Conservation (phyloP, 2,113 vertebrate genomes). For the Dinomys branickii region DNA sequence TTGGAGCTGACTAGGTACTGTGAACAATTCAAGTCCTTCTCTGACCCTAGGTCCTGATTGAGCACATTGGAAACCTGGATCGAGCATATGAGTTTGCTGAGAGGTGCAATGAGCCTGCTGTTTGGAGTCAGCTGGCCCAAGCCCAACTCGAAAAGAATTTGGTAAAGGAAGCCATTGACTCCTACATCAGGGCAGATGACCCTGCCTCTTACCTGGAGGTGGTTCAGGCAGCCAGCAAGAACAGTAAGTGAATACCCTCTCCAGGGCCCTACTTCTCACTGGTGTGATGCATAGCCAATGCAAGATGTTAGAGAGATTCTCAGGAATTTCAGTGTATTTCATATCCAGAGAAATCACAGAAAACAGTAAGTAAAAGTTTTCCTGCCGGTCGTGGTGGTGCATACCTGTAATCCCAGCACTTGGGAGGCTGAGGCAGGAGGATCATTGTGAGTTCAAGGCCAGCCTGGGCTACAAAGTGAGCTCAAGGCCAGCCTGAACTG, state of each 20-base stretch:
- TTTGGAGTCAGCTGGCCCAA: constrained; percentile 93
- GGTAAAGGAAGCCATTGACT: constrained; percentile 96
- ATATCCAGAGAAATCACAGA: neutral
- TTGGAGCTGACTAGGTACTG: neutral
- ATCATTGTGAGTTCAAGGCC: no score
- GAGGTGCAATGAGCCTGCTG: constrained; percentile 91
- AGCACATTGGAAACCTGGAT: constrained; percentile 94
- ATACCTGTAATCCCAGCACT: no score
- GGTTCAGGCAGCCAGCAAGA: constrained; percentile 92
- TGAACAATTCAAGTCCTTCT: neutral
- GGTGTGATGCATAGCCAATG: neutral
- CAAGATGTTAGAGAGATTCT: neutral
- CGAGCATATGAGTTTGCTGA: constrained; percentile 95
- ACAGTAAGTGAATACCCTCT: constrained; percentile 84
- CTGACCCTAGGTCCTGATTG: constrained; percentile 90
- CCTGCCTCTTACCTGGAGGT: constrained; percentile 94
- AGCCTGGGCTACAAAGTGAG: no score
- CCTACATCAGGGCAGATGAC: constrained; percentile 93
- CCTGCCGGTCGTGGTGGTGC: no score
- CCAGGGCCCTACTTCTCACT: neutral
- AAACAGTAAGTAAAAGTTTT: neutral
- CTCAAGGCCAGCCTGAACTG: no score
- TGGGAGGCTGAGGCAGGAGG: no score
- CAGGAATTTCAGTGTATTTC: neutral
- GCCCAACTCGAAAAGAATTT: constrained; percentile 93